phyloP scores from a whole-genome alignment of 1,140 invertebrate genomes.

The Pristionchus pacificus region DNA sequence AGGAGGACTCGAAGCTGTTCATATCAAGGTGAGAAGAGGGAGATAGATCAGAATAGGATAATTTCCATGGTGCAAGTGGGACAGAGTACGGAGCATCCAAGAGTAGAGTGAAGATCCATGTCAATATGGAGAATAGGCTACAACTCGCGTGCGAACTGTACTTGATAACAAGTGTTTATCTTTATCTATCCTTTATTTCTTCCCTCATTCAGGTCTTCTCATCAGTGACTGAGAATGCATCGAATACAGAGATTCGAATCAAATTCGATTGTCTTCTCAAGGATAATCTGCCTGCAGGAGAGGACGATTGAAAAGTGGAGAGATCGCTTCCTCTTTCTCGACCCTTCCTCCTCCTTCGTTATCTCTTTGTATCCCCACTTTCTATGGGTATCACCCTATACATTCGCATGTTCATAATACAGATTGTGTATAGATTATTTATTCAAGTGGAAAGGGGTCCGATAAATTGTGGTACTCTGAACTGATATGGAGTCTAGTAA shows the following conservation, averaged over 20 bases:
- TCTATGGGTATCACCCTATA: not conserved
- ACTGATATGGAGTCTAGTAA: too few relatives aligned
- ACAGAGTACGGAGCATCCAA: too few relatives aligned
- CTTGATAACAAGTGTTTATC: not conserved
- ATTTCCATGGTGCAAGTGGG: too few relatives aligned
- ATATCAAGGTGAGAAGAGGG: constrained; percentile 27
- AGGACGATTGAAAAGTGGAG: constrained; percentile 72
- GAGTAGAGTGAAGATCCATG: too few relatives aligned
- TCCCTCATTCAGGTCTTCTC: constrained; percentile 70
- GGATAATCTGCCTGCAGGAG: constrained; percentile 93
- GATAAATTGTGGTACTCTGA: too few relatives aligned
- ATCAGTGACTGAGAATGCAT: constrained; percentile 77
- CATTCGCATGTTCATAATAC: not conserved
- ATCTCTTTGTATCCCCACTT: not conserved
- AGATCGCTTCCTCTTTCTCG: not conserved
- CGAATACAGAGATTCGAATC: constrained; percentile 91
- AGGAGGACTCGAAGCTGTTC: constrained; percentile 94
- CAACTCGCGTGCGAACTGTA: too few relatives aligned
- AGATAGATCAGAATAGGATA: too few relatives aligned
- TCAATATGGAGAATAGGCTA: too few relatives aligned
- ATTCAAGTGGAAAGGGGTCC: not conserved
- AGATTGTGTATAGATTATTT: not conserved
- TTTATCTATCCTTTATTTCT: constrained; percentile 59
- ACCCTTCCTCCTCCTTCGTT: not conserved
- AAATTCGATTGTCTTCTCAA: constrained; percentile 92